A percentile compares a stretch with the other conserved stretches of the same genome.
phyloP scores from a whole-genome alignment of 2,888 invertebrate genomes.

The Eulithis prunata region DNA sequence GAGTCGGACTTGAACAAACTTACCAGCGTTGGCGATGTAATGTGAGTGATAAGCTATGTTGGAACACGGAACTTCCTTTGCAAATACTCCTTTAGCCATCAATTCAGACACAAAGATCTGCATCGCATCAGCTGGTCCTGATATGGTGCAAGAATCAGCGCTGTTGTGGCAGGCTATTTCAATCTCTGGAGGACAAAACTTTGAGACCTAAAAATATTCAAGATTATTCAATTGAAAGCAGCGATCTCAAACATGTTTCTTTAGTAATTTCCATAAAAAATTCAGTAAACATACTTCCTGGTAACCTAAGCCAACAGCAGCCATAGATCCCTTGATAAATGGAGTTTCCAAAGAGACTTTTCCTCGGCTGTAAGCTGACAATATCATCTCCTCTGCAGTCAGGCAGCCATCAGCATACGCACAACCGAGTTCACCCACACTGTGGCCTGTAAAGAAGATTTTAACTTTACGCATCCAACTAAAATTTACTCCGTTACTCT shows the following conservation, averaged over 20 bases:
- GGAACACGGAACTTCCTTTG: conserved; percentile 80
- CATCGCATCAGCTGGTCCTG: conserved; percentile 87
- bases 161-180: conserved; percentile 91
- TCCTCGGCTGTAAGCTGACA: conserved; percentile 91
- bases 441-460: conserved; percentile 49
- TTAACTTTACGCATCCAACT: no score
- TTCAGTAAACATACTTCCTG: conserved; percentile 61
- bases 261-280: background rate
- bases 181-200: conserved; percentile 63
- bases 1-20: background rate
- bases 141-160: conserved; percentile 89
- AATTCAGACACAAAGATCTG: conserved; percentile 76
- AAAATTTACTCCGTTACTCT: no score
- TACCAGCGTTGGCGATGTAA: conserved; percentile 86
- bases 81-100: conserved; percentile 57
- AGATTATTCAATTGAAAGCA: background rate
- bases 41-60: conserved; percentile 94
- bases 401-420: conserved; percentile 95
- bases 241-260: background rate
- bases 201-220: conserved; percentile 38
- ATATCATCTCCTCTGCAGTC: conserved; percentile 91
- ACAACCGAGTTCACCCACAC: conserved; percentile 94
- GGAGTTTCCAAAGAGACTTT: conserved; percentile 86
- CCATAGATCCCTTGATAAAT: conserved; percentile 91
- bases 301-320: conserved; percentile 89